Evolutionary conservation across 1,140 invertebrate species (phyloP), one percentile per base, ranked within the genome.

Genomic region (Sesamia nonagrioides): DNA sequence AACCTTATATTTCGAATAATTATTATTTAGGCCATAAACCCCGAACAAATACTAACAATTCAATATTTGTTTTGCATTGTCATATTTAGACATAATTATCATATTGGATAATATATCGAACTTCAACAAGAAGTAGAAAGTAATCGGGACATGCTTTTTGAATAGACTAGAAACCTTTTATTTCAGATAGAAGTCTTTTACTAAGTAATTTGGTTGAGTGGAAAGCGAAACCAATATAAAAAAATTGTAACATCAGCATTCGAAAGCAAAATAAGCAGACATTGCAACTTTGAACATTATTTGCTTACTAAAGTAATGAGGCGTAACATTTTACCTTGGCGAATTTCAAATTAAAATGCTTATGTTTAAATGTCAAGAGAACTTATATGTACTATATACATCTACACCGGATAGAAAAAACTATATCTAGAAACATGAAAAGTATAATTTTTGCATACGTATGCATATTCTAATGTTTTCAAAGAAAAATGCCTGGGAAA

Each of bases 251-350:
- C 3, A 37, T 37, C 58, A 61, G 58, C 13, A 63, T 6, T 63
- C 35, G 18, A 37, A 17, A 35, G 7, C 7, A 37, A 35, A 63
- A 37, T 40, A 35, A 9, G n/a, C 33, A 17, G 37, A 4, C 13
- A 61, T 61, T 61, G 33, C 60, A 63, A 40, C 54, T 63, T 18
- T 63, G 3, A 15, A 63, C n/a, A 37, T 42, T 63, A 63, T 63
- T 63, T 40, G 60, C 37, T 40, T 35, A 40, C 35, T 17, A 40
- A 63, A 63, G 35, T 37, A 42, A 63, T 42, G 35, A 63, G 7
- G 33, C 1, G 7, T 15, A 37, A 17, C 60, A n/a, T n/a, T 63
- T 63, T 63, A 18, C 60, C 17, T 63, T 7, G 11, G 4, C 56
- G 27, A 4, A 58, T 60, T 35, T 35, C 6, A 15, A n/a, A n/a